phyloP scores from a whole-genome alignment of 2,888 invertebrate genomes.

The Pristionchus entomophagus region DNA sequence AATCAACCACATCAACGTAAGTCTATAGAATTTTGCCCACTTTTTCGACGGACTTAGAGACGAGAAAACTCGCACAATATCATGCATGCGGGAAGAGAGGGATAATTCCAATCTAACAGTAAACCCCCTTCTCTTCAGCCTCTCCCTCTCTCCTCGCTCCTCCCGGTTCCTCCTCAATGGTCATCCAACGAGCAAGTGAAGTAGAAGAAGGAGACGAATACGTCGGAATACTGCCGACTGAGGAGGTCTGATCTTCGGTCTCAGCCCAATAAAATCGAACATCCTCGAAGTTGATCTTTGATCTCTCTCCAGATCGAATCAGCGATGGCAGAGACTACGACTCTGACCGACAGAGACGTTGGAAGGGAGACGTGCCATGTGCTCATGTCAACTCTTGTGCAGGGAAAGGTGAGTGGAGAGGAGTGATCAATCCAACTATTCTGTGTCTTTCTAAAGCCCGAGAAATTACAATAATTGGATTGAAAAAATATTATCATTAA shows the following conservation, averaged over 20 bases:
- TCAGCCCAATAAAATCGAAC: background rate
- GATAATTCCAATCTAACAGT: background rate
- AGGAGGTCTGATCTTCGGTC: constrained; percentile 71
- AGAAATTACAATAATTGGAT: too few relatives aligned
- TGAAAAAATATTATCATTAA: too few relatives aligned
- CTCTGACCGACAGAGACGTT: constrained; percentile 90
- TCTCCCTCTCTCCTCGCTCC: constrained; percentile 15
- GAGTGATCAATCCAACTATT: background rate
- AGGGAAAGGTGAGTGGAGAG: constrained; percentile 78
- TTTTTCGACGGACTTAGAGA: background rate
- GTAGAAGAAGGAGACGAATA: constrained; percentile 87
- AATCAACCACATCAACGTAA: constrained; percentile 39
- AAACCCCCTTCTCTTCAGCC: background rate
- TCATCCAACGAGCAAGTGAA: constrained; percentile 76
- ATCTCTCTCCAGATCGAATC: constrained; percentile 80
- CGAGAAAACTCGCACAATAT: too few relatives aligned
- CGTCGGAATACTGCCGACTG: constrained; percentile 88
- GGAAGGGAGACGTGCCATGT: constrained; percentile 84
- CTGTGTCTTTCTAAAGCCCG: background rate
- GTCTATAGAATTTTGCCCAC: background rate
- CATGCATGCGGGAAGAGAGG: too few relatives aligned
- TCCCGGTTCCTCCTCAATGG: constrained; percentile 40
- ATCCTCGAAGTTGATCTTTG: background rate
- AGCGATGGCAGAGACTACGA: constrained; percentile 89
- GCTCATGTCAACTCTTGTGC: constrained; percentile 85